Conservation (phyloP, 2,888 invertebrate genomes). For the Tortrix viridana region DNA sequence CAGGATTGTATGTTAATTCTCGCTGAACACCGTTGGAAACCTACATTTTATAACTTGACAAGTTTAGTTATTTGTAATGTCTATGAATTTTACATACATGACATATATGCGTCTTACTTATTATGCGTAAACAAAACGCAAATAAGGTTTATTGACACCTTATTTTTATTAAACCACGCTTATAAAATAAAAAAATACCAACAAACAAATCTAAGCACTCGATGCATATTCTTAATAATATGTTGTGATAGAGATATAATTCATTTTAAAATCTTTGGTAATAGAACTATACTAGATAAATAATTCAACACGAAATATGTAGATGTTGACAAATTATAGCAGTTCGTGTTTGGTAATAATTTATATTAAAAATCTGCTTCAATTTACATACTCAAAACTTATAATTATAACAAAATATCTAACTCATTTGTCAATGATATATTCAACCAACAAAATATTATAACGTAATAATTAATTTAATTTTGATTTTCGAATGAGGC, state of each 20-base stretch:
- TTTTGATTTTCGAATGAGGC: no score
- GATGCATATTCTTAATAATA: background rate
- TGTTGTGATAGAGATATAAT: background rate
- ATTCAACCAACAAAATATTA: no score
- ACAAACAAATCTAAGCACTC: no score
- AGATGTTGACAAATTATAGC: slow-evolving; percentile 25
- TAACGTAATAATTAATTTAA: no score
- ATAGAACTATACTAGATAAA: slow-evolving; percentile 7
- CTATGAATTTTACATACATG: slow-evolving; percentile 5
- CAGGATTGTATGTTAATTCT: slow-evolving; percentile 62
- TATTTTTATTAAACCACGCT: no score
- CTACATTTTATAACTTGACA: slow-evolving; percentile 43
- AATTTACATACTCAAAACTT: slow-evolving; percentile 1
- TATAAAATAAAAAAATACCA: no score
- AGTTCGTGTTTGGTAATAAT: slow-evolving; percentile 11
- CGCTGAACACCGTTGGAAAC: slow-evolving; percentile 43
- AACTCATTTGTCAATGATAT: no score
- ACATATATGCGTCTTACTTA: background rate
- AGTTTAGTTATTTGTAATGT: slow-evolving; percentile 19
- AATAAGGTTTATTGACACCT: background rate
- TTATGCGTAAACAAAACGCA: background rate
- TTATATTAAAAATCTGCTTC: background rate
- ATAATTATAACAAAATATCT: no score
- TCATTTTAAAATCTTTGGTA: background rate
- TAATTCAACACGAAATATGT: slow-evolving; percentile 10